Evolutionary conservation across 2,113 vertebrate species (phyloP), one percentile per base, ranked within the genome.

Genomic region (Platichthys stellatus): DNA sequence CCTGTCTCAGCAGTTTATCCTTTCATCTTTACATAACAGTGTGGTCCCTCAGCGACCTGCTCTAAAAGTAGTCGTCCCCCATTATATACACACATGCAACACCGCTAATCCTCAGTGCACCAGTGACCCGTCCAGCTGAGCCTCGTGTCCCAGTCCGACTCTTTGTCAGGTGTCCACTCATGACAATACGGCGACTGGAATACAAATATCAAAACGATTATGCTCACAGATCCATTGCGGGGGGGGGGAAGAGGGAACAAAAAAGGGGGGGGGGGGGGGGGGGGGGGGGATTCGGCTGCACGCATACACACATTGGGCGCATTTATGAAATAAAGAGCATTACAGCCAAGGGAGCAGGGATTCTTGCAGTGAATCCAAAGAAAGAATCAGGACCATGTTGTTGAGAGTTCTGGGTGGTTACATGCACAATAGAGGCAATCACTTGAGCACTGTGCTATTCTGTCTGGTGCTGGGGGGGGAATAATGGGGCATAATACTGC

Each of bases 21-120:
- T 87, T 86, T 88, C 86, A 85, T 91, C 88, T 89, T 91, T 89
- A 89, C 86, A 84, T 87, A 90, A 90, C 83, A 61, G 60, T 31
- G 66, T 21, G 20, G 43, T 83, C 81, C 84, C 86, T 82, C 20
- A 0, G 81, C 74, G 82, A 82, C 79, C 80, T 59, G 71, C 53
- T 83, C 67, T 78, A 58, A 87, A 88, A 82, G 68, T 62, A 87
- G 62, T 69, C 72, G 63, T 80, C 82, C 64, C 53, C 70, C 68
- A 14, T 62, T 7, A 23, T 14, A 56, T 49, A 64, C 81, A 74
- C 58, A 67, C 81, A 67, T 71, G 31, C 78, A 71, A 49, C 73
- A 2, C 2, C 2, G 20, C 49, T 62, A 72, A 83, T 84, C 75
- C 38, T 54, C 75, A 82, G 77, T 67, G 79, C 78, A 40, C 58